Conservation (phyloP, 2,888 invertebrate species). For the Drosophila rubida region DNA sequence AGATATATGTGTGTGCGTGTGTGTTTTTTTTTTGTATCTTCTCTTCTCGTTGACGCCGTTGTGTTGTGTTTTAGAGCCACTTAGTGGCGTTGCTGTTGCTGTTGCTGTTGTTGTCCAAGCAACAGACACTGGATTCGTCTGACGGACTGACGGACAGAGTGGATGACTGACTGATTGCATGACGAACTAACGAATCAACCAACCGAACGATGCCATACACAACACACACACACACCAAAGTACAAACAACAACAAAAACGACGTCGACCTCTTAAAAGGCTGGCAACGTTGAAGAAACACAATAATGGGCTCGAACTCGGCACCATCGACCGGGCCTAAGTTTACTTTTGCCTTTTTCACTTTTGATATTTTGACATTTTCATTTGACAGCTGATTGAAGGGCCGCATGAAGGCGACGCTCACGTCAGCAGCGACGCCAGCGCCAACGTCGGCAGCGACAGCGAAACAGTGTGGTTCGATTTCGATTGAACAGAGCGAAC, state of each 20-base stretch:
- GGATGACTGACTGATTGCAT: constrained; percentile 75
- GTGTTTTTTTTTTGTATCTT: constrained; percentile 16
- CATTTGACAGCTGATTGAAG: constrained; percentile 82
- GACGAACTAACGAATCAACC: constrained; percentile 72
- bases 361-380: constrained; percentile 81
- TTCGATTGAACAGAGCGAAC: constrained; percentile 48
- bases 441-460: constrained; percentile 10
- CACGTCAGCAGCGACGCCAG: constrained; percentile 28
- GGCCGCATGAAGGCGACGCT: constrained; percentile 55
- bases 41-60: constrained; percentile 27
- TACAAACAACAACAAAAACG: constrained; percentile 49
- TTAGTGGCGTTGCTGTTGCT: constrained; percentile 44
- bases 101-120: constrained; percentile 29
- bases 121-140: constrained; percentile 30
- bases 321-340: constrained; percentile 66
- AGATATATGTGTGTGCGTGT: constrained; percentile 30
- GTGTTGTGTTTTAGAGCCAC: constrained; percentile 71
- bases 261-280: constrained; percentile 77
- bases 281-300: constrained; percentile 61
- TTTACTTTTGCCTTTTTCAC: constrained; percentile 81
- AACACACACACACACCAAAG: constrained; percentile 27
- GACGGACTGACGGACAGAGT: constrained; percentile 51
- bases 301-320: constrained; percentile 70
- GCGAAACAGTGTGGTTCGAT: constrained; percentile 59
- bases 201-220: constrained; percentile 56